Evolutionary conservation across 2,888 invertebrate species (phyloP).

Genomic region (Rapana venosa): DNA sequence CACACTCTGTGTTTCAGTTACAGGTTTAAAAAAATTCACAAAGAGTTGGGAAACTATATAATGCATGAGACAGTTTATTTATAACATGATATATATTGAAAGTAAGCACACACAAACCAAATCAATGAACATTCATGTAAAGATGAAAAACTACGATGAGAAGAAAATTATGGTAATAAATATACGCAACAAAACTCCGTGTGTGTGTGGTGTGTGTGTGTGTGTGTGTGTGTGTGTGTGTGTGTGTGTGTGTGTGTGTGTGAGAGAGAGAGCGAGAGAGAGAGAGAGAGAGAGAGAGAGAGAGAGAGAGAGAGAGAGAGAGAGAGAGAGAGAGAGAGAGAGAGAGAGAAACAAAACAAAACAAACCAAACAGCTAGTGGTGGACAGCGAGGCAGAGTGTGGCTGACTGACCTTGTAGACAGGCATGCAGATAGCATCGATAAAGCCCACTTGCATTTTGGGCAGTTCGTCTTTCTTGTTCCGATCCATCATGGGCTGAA

Average conservation of each 20-base stretch:
- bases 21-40: too few relatives aligned
- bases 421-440: constrained; percentile 85
- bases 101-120: too few relatives aligned
- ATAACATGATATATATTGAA: too few relatives aligned
- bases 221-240: neutral
- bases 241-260: neutral
- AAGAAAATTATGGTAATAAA: too few relatives aligned
- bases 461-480: constrained; percentile 76
- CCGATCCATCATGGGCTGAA: constrained; percentile 76
- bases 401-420: constrained; percentile 73
- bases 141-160: too few relatives aligned
- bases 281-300: constrained; percentile 3
- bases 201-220: too few relatives aligned
- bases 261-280: neutral
- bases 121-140: too few relatives aligned
- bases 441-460: constrained; percentile 86
- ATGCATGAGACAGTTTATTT: too few relatives aligned
- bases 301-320: constrained; percentile 13
- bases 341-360: neutral
- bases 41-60: too few relatives aligned
- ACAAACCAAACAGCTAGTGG: neutral
- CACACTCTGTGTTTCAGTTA: too few relatives aligned
- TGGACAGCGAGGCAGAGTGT: neutral
- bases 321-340: constrained; percentile 21
- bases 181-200: too few relatives aligned